Base-by-base conservation (phyloP, 2,797 vertebrate species). In the Paedocypris micromegethes region DNA sequence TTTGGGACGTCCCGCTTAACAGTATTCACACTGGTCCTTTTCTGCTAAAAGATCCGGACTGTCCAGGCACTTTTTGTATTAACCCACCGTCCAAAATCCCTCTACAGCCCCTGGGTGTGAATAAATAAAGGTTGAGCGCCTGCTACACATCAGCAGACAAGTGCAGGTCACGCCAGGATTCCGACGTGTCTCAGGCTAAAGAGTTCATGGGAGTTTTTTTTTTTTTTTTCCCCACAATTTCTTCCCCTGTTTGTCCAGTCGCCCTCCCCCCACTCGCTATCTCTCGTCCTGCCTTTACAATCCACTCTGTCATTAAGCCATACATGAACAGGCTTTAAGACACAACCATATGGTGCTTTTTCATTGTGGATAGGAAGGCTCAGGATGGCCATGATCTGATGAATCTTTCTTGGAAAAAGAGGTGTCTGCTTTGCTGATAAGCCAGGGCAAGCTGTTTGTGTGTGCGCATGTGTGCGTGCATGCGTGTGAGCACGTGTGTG, bases 221-320 rank as follows among this genome's bases (percentile, higher is more conserved):
- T 57, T 51, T 45, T 39, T 46, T 6, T 9, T 8, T 54, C 9
- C 42, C 52, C 44, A 46, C 7, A 3, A 6, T 82, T 85, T 37
- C 5, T 41, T 45, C 50, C 4, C 55, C 48, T 49, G 9, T 50
- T 50, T 55, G 48, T 58, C 62, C 5, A 40, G 9, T 4, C n/a
- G 9, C 56, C 48, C 37, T 40, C 23, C 40, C 65, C 41, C 55
- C n/a, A 0, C 51, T 39, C 39, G 38, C 62, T 9, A 5, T 73
- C 56, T 50, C 49, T 64, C 47, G 40, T 48, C 47, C 54, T 64
- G 49, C 9, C 49, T 67, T 5, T 9, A 64, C 82, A 84, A 85
- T 87, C 85, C 84, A 80, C 81, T 84, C 84, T 78, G 84, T 88
- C 88, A 88, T 86, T 90, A 90, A 91, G 88, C 77, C 80, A 74